Evolutionary conservation across 2,888 invertebrate genomes (phyloP).

Genomic region (Asteroscopus sphinx): DNA sequence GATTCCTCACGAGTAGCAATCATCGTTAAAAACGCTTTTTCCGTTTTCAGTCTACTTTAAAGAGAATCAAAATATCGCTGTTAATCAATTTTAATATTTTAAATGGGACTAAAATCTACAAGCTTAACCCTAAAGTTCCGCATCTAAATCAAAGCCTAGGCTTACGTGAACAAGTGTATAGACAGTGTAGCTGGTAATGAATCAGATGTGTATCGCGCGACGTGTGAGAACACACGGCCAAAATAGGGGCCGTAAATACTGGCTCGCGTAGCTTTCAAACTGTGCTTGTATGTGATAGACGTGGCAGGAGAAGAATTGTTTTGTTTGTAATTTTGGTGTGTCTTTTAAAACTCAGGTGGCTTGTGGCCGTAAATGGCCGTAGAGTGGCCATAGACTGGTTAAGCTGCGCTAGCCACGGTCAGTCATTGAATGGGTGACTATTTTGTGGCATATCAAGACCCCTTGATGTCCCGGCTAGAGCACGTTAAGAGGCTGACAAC

Average conservation of each 20-base stretch:
- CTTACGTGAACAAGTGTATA: constrained; percentile 62
- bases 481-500: too few relatives aligned
- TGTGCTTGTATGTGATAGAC: constrained; percentile 63
- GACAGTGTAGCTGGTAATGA: constrained; percentile 84
- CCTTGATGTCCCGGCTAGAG: too few relatives aligned
- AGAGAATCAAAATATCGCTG: too few relatives aligned
- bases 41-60: too few relatives aligned
- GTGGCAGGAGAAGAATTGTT: constrained; percentile 39
- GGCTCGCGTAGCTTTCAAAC: constrained; percentile 80
- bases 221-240: constrained; percentile 89
- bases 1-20: too few relatives aligned
- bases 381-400: too few relatives aligned
- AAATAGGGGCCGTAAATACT: constrained; percentile 88
- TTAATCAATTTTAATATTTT: too few relatives aligned
- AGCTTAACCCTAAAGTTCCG: constrained; percentile 18
- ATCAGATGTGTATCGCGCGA: constrained; percentile 88
- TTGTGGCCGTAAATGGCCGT: too few relatives aligned
- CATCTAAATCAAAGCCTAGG: constrained; percentile 61
- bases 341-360: neutral
- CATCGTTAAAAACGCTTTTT: too few relatives aligned
- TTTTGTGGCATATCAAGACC: too few relatives aligned
- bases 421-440: too few relatives aligned
- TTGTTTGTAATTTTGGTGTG: neutral
- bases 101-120: neutral
- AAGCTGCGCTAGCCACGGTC: too few relatives aligned